These are phyloP conservation scores for Papilio gigon DNA, from an alignment of 2,888 invertebrate genomes.

Conservation along the genomic window DNA sequence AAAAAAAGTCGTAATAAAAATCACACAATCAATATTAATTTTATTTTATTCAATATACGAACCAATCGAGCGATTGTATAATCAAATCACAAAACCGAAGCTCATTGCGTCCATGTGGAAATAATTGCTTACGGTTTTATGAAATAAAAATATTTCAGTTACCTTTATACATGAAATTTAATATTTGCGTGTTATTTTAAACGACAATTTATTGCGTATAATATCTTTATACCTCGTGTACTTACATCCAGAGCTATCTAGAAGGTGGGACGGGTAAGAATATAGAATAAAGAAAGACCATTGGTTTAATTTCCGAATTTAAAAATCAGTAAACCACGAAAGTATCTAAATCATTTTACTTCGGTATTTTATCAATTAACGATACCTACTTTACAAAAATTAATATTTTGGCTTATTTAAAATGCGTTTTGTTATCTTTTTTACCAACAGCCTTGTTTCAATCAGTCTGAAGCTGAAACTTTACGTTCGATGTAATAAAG, in stretches of 20 bases:
- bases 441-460: neutral
- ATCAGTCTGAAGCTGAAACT: conserved; percentile 8
- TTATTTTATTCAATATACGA: neutral
- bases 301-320: neutral
- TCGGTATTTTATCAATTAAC: too few relatives aligned
- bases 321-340: too few relatives aligned
- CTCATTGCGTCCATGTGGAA: neutral
- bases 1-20: neutral
- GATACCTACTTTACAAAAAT: too few relatives aligned
- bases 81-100: neutral
- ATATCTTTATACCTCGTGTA: too few relatives aligned
- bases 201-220: too few relatives aligned
- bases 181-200: too few relatives aligned
- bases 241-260: too few relatives aligned
- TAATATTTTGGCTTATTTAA: too few relatives aligned
- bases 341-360: too few relatives aligned
- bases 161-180: neutral
- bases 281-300: neutral
- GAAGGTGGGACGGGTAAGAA: neutral
- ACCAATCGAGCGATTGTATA: neutral
- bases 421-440: too few relatives aligned
- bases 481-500: conserved; percentile 25
- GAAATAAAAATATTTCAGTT: neutral
- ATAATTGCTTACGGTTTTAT: neutral
- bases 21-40: neutral